Percentiles rank a stretch among this genome's conserved stretches.
Conservation (phyloP, 2,888 invertebrate genomes). For the Pheosia gnoma region DNA sequence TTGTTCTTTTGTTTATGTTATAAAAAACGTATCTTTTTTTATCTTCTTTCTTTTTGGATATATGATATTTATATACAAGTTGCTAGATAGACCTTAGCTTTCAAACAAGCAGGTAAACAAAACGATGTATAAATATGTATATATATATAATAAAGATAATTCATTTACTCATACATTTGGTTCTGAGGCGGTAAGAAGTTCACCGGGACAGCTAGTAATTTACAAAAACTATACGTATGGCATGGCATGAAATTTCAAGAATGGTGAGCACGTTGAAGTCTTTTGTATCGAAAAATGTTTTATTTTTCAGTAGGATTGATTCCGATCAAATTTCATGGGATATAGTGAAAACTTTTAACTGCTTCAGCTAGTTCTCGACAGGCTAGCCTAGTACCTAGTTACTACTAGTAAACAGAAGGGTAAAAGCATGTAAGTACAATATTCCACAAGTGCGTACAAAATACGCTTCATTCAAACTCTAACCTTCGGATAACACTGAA, state of each 20-base stretch:
- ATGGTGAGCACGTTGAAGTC: conserved; percentile 33
- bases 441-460: conserved; percentile 1
- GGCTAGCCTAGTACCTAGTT: too few species aligned
- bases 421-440: background rate
- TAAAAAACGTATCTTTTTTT: background rate
- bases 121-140: too few species aligned
- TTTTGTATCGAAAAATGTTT: conserved; percentile 18
- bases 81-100: too few species aligned
- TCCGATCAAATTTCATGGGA: background rate
- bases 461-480: background rate
- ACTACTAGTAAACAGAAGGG: too few species aligned
- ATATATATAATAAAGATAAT: too few species aligned
- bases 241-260: background rate
- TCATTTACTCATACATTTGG: too few species aligned
- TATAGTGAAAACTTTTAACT: too few species aligned
- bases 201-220: too few species aligned
- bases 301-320: background rate
- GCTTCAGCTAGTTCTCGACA: too few species aligned
- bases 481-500: background rate
- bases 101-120: too few species aligned
- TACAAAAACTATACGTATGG: too few species aligned
- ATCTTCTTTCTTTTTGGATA: background rate
- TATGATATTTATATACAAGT: background rate
- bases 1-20: background rate
- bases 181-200: too few species aligned